Evolutionary conservation across 23 tunicate species (phyloP).

Genomic region (Ciona savignyi): DNA sequence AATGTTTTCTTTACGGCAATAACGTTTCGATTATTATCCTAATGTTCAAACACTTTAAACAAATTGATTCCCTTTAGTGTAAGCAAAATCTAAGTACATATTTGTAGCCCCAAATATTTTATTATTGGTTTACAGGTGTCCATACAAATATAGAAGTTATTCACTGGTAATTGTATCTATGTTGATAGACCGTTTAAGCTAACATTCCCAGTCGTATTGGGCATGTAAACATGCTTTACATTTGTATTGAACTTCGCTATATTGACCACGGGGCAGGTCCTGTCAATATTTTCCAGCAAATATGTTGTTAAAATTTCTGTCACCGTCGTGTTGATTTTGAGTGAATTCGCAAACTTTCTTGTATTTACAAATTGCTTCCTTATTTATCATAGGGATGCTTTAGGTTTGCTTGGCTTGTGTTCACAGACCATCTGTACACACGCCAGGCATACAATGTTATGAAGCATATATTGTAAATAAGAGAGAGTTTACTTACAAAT

Average conservation of each 20-base stretch:
- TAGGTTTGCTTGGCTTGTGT: neutral
- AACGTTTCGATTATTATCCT: neutral
- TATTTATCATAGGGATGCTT: neutral
- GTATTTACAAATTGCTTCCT: constrained; percentile 1
- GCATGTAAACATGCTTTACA: neutral
- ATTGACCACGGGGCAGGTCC: neutral
- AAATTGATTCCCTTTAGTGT: neutral
- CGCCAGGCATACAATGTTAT: neutral
- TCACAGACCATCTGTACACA: neutral
- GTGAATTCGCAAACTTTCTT: constrained; percentile 32
- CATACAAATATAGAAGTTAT: neutral
- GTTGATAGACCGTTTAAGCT: neutral
- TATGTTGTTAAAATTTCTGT: constrained; percentile 54
- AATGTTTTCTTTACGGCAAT: constrained; percentile 5
- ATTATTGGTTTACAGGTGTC: neutral
- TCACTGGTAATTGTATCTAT: neutral
- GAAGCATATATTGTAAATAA: neutral
- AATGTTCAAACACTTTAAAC: neutral
- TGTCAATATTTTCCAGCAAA: constrained; percentile 68
- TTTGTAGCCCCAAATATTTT: neutral
- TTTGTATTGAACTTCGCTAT: neutral
- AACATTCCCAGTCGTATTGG: neutral
- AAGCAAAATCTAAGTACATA: neutral
- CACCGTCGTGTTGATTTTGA: constrained; percentile 44
- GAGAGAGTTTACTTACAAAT: neutral